Evolutionary conservation across 2,113 vertebrate genomes (phyloP).

Genomic region (Crotalus viridis): DNA sequence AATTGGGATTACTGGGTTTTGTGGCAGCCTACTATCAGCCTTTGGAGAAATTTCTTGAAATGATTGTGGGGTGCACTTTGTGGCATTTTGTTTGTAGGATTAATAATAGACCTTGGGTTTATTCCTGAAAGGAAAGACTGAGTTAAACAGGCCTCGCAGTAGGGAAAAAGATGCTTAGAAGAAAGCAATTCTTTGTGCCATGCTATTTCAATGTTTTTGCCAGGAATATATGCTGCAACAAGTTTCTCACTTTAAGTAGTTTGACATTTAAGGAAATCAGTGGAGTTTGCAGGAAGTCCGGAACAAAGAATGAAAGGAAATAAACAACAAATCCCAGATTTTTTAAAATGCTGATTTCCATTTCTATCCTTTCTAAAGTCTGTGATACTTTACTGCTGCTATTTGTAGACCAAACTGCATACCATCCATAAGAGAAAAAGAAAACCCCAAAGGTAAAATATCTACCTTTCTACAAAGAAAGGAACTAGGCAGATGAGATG

Average conservation of each 20-base stretch:
- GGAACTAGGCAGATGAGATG: not conserved
- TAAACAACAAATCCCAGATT: not conserved
- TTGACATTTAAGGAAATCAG: not conserved
- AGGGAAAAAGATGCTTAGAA: not conserved
- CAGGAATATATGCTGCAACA: conserved; percentile 16
- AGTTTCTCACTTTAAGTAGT: not conserved
- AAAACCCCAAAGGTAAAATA: not conserved
- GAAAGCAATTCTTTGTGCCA: conserved; percentile 28
- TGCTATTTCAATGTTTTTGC: conserved; percentile 30
- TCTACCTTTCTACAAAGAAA: not conserved
- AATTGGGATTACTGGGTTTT: conserved; percentile 20
- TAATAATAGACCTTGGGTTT: not conserved
- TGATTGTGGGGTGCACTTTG: conserved; percentile 13
- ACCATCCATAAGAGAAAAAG: not conserved
- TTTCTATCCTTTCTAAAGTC: not conserved
- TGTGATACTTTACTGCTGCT: not conserved
- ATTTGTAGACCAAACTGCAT: not conserved
- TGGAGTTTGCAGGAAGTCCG: not conserved
- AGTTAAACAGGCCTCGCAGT: not conserved
- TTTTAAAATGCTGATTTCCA: not conserved
- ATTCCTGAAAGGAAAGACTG: not conserved
- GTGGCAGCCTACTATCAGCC: conserved; percentile 9
- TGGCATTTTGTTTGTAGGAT: not conserved
- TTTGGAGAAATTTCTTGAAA: not conserved
- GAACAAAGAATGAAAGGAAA: conserved; percentile 5